Base-by-base conservation (phyloP, 2,797 vertebrate species). In the Sciaenops ocellatus region DNA sequence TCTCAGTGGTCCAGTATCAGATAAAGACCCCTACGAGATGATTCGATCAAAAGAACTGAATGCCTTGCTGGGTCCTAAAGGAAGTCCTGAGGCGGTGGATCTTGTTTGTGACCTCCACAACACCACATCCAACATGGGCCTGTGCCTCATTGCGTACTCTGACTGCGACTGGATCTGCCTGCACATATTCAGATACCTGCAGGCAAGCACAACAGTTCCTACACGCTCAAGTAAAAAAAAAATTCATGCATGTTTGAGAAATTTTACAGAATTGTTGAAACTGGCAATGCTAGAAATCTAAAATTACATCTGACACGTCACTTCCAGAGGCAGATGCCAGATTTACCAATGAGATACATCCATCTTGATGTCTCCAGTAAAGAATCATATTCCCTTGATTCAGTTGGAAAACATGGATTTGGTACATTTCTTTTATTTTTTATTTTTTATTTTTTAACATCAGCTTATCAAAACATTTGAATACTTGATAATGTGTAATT, bases 111-210 rank as follows among this genome's bases (percentile, higher is more conserved):
- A 95, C 84, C 90, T 93, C 44, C 89, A 97, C 90, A 97, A 96
- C 90, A 97, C 96, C 76, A 97, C 96, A 0, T 92, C 96, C 69
- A 96, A 96, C 89, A 93, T 95, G 94, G 96, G 95, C 50, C 77
- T 95, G 79, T 96, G 96, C 86, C 69, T 97, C 65, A 91, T 97
- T 3, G 16, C 87, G 0, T 91, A 92, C 41, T 92, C 87, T 0
- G 85, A 94, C 84, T 50, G 73, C 0, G 92, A 93, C 59, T 88
- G 88, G 94, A 92, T 97, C 68, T 82, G 90, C 77, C 78, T 97
- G 89, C 96, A 97, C 83, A 91, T 96, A 91, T 96, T 94, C 86
- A 93, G 68, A 86, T 80, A 96, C 79, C 92, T 96, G 44, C 93
- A 96, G 95, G 96, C 86, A 89, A 92, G 89, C 4, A 24, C 44